Conservation (phyloP, 2,113 vertebrate species). For the Scatophagus argus region DNA sequence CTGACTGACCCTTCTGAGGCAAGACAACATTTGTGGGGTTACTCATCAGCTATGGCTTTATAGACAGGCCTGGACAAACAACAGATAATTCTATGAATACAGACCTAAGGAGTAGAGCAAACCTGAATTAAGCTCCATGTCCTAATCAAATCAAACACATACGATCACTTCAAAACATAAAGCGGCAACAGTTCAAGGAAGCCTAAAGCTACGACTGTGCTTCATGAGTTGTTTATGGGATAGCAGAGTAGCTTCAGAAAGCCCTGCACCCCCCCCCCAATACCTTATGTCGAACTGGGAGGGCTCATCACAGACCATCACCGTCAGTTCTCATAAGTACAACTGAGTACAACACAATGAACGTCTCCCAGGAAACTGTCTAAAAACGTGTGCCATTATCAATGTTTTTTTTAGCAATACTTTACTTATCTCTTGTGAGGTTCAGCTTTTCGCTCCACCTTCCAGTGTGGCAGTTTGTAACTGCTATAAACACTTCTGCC, state of each 20-base stretch:
- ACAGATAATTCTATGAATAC: constrained; percentile 1
- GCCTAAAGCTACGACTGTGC: background rate
- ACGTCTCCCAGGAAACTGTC: background rate
- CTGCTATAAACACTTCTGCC: too few species aligned
- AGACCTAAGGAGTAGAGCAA: background rate
- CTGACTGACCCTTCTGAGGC: background rate
- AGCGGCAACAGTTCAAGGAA: background rate
- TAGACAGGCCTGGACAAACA: constrained; percentile 9
- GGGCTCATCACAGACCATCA: background rate
- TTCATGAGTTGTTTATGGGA: background rate
- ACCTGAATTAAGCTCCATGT: background rate
- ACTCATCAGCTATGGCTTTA: constrained; percentile 2
- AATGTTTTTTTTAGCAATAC: too few species aligned
- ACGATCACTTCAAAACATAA: background rate
- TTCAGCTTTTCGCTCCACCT: too few species aligned
- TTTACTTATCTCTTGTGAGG: too few species aligned
- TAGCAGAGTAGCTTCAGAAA: background rate
- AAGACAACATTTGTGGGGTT: background rate
- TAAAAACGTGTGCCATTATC: background rate
- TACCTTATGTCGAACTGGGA: background rate
- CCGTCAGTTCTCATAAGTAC: background rate
- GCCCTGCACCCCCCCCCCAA: background rate
- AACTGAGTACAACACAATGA: background rate
- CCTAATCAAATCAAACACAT: background rate
- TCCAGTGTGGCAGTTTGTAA: too few species aligned